These are phyloP conservation scores for Pangasius djambal DNA, from an alignment of 2,797 vertebrate species.

Conservation along the genomic window DNA sequence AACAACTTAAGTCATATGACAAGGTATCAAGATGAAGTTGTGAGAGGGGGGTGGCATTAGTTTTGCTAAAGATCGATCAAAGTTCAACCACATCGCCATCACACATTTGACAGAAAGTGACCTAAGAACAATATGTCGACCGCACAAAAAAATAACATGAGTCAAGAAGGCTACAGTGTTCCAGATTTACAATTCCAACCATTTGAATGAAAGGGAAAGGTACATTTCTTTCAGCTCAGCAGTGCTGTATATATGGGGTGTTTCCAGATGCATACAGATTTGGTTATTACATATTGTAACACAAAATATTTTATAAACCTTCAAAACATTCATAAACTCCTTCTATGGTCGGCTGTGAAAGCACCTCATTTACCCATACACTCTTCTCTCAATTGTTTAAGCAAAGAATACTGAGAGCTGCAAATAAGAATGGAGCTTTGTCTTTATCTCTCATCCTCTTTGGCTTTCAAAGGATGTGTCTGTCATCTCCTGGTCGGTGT, in stretches of 20 bases:
- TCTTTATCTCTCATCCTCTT: constrained; percentile 57
- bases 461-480: constrained; percentile 69
- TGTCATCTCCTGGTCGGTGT: constrained; percentile 52
- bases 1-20: background rate
- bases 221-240: background rate
- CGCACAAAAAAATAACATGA: background rate
- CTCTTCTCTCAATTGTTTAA: constrained; percentile 53
- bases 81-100: background rate
- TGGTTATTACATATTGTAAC: background rate
- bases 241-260: background rate
- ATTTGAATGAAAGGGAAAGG: background rate
- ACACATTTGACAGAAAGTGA: background rate
- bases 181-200: background rate
- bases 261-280: background rate
- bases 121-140: background rate
- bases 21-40: background rate
- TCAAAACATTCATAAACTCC: constrained; percentile 5
- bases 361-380: constrained; percentile 43
- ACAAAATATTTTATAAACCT: background rate
- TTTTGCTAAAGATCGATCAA: background rate
- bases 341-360: constrained; percentile 37
- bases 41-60: background rate
- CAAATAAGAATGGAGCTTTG: constrained; percentile 48
- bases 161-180: background rate
- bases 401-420: constrained; percentile 42